Evolutionary conservation across 2,113 vertebrate species (phyloP), one percentile per base, ranked within the genome.

Genomic region (Larimichthys polyactis): DNA sequence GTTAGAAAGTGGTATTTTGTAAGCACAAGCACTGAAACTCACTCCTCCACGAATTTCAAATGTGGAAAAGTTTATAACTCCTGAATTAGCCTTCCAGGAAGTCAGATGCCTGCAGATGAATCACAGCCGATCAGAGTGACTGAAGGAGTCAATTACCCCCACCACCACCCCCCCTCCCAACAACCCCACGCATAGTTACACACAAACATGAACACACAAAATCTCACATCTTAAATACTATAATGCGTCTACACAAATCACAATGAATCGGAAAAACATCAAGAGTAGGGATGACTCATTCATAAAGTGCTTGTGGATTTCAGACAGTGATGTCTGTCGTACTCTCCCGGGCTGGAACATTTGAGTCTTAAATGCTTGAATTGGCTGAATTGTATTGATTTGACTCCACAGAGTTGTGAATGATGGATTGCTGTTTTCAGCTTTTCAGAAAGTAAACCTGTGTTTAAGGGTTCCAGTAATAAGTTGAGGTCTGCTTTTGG

Each of bases 21-120:
- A 64, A 75, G 58, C 69, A 74, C 19, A 43, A 59, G 60, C 44
- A 51, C 77, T 73, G 59, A 75, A 89, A 79, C 74, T 79, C 58
- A 54, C 80, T 82, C 75, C 73, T 80, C 36, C 59, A 71, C 83
- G 43, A 82, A 70, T 66, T 60, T 60, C 64, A 86, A 62, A 62
- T 85, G 88, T 90, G 86, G 84, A 91, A 90, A 90, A 81, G 72
- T 82, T 81, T 81, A 69, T 55, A 75, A 83, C 84, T 81, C 76
- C 79, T 66, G 74, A 88, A 84, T 87, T 86, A 65, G 81, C 77
- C 75, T 93, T 93, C 86, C 63, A 63, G 80, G 89, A 92, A 93
- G 78, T 89, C 87, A 82, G 81, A 91, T 83, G 89, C 76, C 77
- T 85, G 78, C 69, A 64, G 82, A 90, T 91, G 86, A 89, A 85